A percentile compares a stretch with the other conserved stretches of the same genome.
These are phyloP conservation scores for Sebastes baramenuke DNA, from an alignment of 2,797 vertebrate species.

Conservation along the genomic window DNA sequence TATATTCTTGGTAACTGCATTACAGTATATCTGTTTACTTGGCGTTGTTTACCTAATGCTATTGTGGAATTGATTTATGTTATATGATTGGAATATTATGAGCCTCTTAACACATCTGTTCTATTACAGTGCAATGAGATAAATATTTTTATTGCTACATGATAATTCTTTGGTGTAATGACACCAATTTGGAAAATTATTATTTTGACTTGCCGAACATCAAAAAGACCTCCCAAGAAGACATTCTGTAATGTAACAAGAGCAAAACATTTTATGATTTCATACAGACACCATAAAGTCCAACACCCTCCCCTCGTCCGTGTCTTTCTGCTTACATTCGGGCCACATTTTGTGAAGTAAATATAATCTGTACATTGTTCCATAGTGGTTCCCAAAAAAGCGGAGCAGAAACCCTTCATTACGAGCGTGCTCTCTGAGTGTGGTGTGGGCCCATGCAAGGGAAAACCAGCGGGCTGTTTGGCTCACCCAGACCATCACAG, in stretches of 20 bases:
- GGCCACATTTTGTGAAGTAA: slow-evolving; percentile 38
- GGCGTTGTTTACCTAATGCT: not conserved
- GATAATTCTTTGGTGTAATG: not conserved
- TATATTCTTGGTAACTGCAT: not conserved
- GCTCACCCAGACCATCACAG: slow-evolving; percentile 63
- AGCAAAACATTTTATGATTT: not conserved
- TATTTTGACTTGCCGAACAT: not conserved
- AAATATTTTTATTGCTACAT: slow-evolving; percentile 7
- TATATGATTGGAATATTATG: not conserved
- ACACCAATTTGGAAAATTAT: not conserved
- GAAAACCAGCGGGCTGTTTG: slow-evolving; percentile 52
- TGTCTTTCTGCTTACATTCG: not conserved
- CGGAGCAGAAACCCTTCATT: slow-evolving; percentile 62
- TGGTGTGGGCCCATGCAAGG: slow-evolving; percentile 50
- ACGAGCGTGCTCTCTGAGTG: slow-evolving; percentile 43
- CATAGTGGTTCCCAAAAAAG: slow-evolving; percentile 53
- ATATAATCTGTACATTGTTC: slow-evolving; percentile 58
- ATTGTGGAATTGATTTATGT: not conserved
- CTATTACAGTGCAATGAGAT: not conserved
- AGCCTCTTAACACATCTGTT: not conserved
- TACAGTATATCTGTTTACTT: slow-evolving; percentile 4
- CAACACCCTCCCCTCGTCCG: not conserved
- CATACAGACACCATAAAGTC: not conserved
- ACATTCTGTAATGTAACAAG: not conserved
- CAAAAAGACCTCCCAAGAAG: slow-evolving; percentile 3